A percentile compares a stretch with the other conserved stretches of the same genome.
Conservation (phyloP, 2,113 vertebrate genomes). For the Naja naja region DNA sequence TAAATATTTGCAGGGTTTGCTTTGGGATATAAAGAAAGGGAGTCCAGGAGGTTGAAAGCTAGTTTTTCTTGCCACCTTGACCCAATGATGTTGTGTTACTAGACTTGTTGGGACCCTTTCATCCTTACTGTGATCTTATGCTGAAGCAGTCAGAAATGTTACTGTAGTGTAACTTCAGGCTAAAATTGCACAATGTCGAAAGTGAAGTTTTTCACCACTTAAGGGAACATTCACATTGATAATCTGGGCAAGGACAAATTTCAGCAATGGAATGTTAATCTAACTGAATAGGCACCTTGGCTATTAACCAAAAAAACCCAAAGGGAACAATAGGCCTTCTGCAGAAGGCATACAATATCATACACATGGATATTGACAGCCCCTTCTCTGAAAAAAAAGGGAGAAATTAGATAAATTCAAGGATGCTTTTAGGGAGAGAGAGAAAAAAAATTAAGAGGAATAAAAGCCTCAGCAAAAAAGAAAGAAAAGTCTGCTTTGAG, state of each 20-base stretch:
- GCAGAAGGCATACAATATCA: not conserved
- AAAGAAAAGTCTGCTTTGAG: constrained; percentile 17
- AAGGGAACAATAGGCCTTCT: not conserved
- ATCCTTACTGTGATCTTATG: not conserved
- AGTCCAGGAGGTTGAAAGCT: not conserved
- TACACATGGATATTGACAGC: not conserved
- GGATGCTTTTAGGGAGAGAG: not conserved
- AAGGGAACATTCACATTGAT: not conserved
- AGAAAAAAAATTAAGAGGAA: not conserved
- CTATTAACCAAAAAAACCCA: constrained; percentile 9
- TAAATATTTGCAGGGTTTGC: not conserved
- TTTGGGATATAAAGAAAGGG: not conserved
- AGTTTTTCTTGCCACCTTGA: not conserved
- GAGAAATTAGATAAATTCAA: not conserved
- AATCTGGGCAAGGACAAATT: constrained; percentile 1
- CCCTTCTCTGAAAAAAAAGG: constrained; percentile 18
- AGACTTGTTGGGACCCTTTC: not conserved
- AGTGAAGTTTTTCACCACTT: not conserved
- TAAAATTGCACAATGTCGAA: constrained; percentile 1
- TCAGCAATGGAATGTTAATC: not conserved
- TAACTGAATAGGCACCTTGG: not conserved
- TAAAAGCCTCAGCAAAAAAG: not conserved
- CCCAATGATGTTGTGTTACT: not conserved
- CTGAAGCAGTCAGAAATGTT: not conserved
- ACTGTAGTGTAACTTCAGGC: not conserved